Percentiles rank a stretch among this genome's conserved stretches.
phyloP scores from a whole-genome alignment of 1,140 invertebrate genomes.

The Drosophila parabipectinata region DNA sequence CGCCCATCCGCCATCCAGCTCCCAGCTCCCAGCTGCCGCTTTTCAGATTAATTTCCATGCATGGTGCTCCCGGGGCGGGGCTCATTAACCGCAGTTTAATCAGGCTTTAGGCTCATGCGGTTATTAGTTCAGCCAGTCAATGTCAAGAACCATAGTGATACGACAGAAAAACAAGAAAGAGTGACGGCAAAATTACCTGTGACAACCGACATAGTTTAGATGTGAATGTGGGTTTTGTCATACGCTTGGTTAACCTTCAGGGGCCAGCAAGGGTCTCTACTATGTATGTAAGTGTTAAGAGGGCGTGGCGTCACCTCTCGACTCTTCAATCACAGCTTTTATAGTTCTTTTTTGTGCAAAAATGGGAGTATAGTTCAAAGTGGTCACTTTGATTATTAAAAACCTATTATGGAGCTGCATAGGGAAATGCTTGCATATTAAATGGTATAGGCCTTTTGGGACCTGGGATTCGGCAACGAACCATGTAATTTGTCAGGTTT shows the following conservation, averaged over 20 bases:
- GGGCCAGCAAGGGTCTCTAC: background rate
- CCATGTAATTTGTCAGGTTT: conserved; percentile 79
- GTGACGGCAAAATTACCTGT: conserved; percentile 10
- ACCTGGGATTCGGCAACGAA: conserved; percentile 43
- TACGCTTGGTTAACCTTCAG: conserved; percentile 54
- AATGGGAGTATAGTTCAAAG: background rate
- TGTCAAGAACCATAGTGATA: conserved; percentile 25
- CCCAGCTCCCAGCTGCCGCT: background rate
- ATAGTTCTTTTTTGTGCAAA: background rate
- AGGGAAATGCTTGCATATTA: conserved; percentile 25
- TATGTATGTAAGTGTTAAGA: background rate
- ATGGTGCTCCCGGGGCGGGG: conserved; percentile 20
- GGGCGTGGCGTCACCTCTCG: conserved; percentile 21
- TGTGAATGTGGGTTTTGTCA: conserved; percentile 35
- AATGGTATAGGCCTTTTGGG: conserved; percentile 38
- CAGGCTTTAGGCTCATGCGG: conserved; percentile 69
- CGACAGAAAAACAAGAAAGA: background rate
- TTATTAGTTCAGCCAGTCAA: conserved; percentile 74
- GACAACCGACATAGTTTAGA: conserved; percentile 5
- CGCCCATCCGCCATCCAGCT: no score
- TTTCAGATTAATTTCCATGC: conserved; percentile 29
- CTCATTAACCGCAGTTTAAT: conserved; percentile 82
- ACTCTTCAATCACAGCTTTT: background rate
- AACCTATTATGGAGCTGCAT: background rate
- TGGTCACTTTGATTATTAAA: background rate